Conservation (phyloP, 2,113 vertebrate genomes). For the Saguinus midas region DNA sequence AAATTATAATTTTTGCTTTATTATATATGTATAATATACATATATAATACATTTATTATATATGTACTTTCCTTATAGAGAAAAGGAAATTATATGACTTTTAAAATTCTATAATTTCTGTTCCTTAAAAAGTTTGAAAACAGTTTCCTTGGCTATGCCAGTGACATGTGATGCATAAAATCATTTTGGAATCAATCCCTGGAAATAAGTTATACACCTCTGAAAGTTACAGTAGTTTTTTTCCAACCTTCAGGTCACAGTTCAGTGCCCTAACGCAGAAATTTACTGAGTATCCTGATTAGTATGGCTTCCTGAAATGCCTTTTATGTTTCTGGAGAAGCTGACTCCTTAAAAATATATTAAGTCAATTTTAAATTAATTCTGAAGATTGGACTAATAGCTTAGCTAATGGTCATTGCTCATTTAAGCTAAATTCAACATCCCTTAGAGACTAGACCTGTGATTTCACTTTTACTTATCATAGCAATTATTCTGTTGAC, state of each 20-base stretch:
- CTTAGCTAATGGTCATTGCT: not conserved
- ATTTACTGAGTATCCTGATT: not conserved
- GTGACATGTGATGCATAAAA: not conserved
- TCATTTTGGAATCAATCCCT: not conserved
- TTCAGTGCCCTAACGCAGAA: not conserved
- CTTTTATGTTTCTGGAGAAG: not conserved
- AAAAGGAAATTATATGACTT: not conserved
- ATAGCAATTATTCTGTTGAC: not conserved
- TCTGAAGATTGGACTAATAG: not conserved
- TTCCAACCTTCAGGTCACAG: not conserved
- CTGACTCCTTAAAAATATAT: not conserved
- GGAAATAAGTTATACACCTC: not conserved
- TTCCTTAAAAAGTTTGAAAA: not conserved
- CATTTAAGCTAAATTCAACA: not conserved
- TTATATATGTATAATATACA: no score
- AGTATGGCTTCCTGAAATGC: not conserved
- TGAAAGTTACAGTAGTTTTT: not conserved
- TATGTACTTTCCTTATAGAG: not conserved
- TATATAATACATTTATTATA: no score
- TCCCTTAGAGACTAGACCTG: not conserved
- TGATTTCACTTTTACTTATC: not conserved
- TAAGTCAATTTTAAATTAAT: not conserved
- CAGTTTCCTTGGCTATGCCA: not conserved
- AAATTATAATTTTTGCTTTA: conserved; percentile 28
- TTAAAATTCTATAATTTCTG: not conserved